Conservation (phyloP, 2,797 vertebrate genomes). For the Orientallactaga sibirica region DNA sequence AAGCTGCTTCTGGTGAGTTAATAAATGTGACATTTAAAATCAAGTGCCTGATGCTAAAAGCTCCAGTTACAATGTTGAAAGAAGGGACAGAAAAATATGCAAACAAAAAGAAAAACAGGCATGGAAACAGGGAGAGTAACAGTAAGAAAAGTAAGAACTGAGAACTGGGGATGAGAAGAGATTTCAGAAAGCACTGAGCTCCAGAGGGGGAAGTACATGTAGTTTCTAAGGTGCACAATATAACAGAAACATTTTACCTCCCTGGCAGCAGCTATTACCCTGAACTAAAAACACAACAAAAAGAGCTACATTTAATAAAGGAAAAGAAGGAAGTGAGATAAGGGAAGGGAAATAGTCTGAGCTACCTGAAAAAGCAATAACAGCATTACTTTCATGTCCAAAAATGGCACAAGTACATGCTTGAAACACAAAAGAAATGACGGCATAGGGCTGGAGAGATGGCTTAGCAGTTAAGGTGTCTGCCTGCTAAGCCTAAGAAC, state of each 20-base stretch:
- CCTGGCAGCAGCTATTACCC: not conserved
- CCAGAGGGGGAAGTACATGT: not conserved
- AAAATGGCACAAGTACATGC: not conserved
- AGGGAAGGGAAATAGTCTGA: not conserved
- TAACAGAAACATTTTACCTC: not conserved
- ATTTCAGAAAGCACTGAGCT: not conserved
- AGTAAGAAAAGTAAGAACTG: not conserved
- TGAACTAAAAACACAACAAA: not conserved
- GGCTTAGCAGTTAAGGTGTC: no score
- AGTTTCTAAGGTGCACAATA: not conserved
- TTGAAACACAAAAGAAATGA: slow-evolving; percentile 14
- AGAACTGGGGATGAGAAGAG: not conserved
- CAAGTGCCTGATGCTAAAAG: not conserved
- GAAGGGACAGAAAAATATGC: not conserved
- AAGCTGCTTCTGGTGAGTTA: not conserved
- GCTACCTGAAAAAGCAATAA: not conserved
- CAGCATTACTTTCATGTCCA: not conserved
- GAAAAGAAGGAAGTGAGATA: no score
- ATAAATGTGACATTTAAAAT: not conserved
- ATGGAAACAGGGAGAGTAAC: not conserved
- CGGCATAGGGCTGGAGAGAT: no score
- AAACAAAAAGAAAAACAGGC: not conserved
- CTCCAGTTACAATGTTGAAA: not conserved
- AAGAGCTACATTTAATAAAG: not conserved
- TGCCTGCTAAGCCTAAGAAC: no score